phyloP scores from a whole-genome alignment of 1,140 invertebrate genomes.

The Stegodyphus mimosarum region DNA sequence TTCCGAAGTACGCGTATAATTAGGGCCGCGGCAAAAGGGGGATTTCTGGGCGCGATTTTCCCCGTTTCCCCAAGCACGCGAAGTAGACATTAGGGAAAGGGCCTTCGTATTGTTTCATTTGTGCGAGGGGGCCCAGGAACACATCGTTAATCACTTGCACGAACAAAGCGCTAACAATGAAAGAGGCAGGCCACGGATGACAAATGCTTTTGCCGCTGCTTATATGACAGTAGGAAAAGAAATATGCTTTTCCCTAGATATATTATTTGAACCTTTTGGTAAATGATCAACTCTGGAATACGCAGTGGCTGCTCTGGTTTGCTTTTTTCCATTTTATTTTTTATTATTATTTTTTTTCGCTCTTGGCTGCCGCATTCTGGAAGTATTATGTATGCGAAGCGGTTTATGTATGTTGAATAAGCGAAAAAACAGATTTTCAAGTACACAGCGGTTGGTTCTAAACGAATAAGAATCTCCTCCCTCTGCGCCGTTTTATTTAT shows the following conservation, averaged over 20 bases:
- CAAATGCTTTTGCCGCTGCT: slow-evolving; percentile 56
- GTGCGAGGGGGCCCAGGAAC: slow-evolving; percentile 27
- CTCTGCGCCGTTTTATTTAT: too few species aligned
- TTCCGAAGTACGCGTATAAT: slow-evolving; percentile 60
- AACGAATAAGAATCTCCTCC: too few species aligned
- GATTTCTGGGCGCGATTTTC: slow-evolving; percentile 28
- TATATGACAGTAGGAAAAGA: slow-evolving; percentile 52
- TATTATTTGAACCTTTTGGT: slow-evolving; percentile 52
- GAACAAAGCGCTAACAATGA: slow-evolving; percentile 57
- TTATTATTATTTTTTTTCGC: too few species aligned
- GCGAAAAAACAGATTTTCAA: too few species aligned
- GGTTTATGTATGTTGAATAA: too few species aligned
- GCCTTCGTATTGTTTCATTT: slow-evolving; percentile 56
- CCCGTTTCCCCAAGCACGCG: slow-evolving; percentile 29
- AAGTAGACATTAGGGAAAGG: slow-evolving; percentile 54
- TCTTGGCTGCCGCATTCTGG: too few species aligned
- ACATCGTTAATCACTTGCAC: slow-evolving; percentile 53
- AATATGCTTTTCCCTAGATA: slow-evolving; percentile 57
- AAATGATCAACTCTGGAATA: slow-evolving; percentile 58
- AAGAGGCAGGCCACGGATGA: slow-evolving; percentile 42
- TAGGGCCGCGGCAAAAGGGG: slow-evolving; percentile 41
- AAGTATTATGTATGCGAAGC: too few species aligned
- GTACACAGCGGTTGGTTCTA: too few species aligned
- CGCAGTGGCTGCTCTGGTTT: slow-evolving; percentile 24
- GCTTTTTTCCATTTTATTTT: too few species aligned